These are phyloP conservation scores for Apostichopus leukothele DNA, from an alignment of 53 echinoderm and acorn worm species.

Conservation along the genomic window DNA sequence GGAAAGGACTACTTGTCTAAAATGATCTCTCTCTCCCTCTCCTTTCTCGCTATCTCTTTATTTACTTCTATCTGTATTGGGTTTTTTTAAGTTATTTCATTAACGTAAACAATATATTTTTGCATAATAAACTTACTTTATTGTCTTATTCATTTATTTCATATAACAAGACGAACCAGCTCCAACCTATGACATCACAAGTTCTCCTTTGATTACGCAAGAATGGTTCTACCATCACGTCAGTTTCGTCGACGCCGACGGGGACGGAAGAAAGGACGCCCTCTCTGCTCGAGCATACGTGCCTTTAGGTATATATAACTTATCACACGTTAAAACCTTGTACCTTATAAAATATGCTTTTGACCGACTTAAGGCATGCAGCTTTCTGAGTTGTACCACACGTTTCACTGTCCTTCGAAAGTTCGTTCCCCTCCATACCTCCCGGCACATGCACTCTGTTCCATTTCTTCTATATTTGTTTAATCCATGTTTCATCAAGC, in stretches of 20 bases:
- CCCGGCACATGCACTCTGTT: too few species aligned
- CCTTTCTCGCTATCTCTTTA: too few species aligned
- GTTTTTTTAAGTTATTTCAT: too few species aligned
- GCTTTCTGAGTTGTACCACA: neutral
- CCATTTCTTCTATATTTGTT: too few species aligned
- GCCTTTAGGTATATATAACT: neutral
- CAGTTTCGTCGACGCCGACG: conserved; percentile 70
- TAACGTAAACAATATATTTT: too few species aligned
- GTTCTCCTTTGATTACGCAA: conserved; percentile 10
- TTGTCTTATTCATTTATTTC: too few species aligned
- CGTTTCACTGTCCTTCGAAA: neutral
- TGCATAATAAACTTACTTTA: too few species aligned
- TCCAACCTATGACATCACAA: conserved; percentile 72
- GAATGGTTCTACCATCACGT: conserved; percentile 86
- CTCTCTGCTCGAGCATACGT: conserved; percentile 69
- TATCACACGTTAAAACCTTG: too few species aligned
- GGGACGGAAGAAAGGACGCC: conserved; percentile 81
- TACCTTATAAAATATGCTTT: neutral
- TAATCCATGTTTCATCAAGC: too few species aligned
- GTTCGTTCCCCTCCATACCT: neutral
- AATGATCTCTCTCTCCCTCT: too few species aligned
- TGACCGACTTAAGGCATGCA: neutral
- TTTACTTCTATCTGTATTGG: too few species aligned
- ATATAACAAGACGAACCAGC: conserved; percentile 45
- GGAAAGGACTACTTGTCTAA: too few species aligned